phyloP scores from a whole-genome alignment of 37 sponge, comb jelly and placozoan genomes.

The Crambe crambe region DNA sequence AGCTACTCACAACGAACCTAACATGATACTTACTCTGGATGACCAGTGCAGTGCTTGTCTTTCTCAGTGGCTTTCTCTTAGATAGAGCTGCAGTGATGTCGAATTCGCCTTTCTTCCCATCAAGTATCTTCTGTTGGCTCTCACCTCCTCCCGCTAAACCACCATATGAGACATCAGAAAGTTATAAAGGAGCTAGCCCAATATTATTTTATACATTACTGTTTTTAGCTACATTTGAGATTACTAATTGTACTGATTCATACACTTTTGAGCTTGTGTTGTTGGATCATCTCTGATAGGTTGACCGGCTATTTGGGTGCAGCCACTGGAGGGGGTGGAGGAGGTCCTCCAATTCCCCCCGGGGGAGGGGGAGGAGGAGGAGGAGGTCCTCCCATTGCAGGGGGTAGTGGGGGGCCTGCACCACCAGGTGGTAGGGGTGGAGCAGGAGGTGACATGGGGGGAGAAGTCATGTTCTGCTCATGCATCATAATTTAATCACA shows the following conservation, averaged over 20 bases:
- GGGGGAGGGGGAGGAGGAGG: conserved; percentile 61
- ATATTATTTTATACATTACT: too few relatives aligned
- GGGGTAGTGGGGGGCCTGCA: conserved; percentile 51
- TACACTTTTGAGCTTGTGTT: conserved; percentile 46
- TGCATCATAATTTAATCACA: too few relatives aligned
- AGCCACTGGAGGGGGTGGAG: conserved; percentile 65
- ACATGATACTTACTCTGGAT: background rate
- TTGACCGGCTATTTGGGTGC: background rate
- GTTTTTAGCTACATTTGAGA: too few relatives aligned
- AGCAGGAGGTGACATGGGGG: background rate
- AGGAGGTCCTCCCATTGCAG: conserved; percentile 7
- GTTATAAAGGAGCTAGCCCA: too few relatives aligned
- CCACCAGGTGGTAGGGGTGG: background rate
- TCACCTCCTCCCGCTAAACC: conserved; percentile 7
- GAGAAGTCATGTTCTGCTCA: too few relatives aligned
- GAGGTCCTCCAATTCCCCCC: conserved; percentile 34
- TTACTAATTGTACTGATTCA: too few relatives aligned
- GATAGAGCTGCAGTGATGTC: conserved; percentile 65
- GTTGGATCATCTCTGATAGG: conserved; percentile 37
- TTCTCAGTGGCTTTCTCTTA: conserved; percentile 62
- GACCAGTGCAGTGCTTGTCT: conserved; percentile 17
- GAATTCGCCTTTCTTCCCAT: conserved; percentile 12
- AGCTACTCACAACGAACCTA: too few relatives aligned
- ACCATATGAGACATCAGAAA: too few relatives aligned
- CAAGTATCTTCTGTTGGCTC: conserved; percentile 4